Conservation (phyloP, 2,113 vertebrate genomes). For the Hydrolagus affinis region DNA sequence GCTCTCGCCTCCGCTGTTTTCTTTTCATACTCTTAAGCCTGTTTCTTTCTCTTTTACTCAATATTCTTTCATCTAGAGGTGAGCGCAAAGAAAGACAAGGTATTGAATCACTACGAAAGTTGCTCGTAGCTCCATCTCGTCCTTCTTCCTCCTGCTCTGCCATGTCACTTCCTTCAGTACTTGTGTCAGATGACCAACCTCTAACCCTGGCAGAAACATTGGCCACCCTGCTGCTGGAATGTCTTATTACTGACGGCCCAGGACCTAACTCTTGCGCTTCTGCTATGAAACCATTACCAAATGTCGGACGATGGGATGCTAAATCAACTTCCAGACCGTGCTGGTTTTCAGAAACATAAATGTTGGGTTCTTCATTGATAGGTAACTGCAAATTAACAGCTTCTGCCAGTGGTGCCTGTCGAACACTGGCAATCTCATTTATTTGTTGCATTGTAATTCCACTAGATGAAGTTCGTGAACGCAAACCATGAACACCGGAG, state of each 20-base stretch:
- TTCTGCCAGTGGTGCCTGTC: not conserved
- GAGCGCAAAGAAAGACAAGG: slow-evolving; percentile 14
- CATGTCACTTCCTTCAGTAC: slow-evolving; percentile 30
- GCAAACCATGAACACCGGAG: slow-evolving; percentile 36
- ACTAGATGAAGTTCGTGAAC: slow-evolving; percentile 6
- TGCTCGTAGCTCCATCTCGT: not conserved
- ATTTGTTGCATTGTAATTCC: slow-evolving; percentile 21
- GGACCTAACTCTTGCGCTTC: not conserved
- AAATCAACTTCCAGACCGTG: slow-evolving; percentile 39
- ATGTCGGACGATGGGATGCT: slow-evolving; percentile 33
- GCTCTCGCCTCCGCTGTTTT: slow-evolving; percentile 63
- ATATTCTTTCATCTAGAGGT: slow-evolving; percentile 47
- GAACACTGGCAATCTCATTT: not conserved
- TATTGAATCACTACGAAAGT: not conserved
- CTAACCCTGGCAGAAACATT: slow-evolving; percentile 41
- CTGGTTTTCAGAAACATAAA: slow-evolving; percentile 37
- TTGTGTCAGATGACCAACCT: slow-evolving; percentile 41
- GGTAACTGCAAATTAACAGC: slow-evolving; percentile 39
- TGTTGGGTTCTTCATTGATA: slow-evolving; percentile 31
- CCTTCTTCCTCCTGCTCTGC: slow-evolving; percentile 36
- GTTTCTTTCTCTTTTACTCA: slow-evolving; percentile 66
- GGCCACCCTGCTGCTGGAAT: slow-evolving; percentile 35
- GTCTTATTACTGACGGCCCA: slow-evolving; percentile 37
- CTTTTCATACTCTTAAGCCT: slow-evolving; percentile 63
- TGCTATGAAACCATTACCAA: not conserved